Percentiles rank a stretch among this genome's conserved stretches.
These are phyloP conservation scores for Ypsolopha scabrella DNA, from an alignment of 2,888 invertebrate genomes.

Conservation along the genomic window DNA sequence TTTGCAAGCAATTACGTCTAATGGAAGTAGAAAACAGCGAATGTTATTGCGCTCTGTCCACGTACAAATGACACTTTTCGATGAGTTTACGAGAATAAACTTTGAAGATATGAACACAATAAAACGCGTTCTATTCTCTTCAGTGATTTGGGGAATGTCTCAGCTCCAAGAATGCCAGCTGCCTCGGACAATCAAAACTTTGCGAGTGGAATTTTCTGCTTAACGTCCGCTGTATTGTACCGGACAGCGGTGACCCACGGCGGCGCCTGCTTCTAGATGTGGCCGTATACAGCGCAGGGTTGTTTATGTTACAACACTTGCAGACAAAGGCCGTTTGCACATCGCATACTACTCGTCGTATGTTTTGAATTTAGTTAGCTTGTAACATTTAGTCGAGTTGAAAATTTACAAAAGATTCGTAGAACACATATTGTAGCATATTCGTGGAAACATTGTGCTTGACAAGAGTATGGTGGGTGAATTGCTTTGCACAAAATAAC, in stretches of 20 bases:
- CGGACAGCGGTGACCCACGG: conserved; percentile 25
- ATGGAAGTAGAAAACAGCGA: not conserved
- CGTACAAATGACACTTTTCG: conserved; percentile 38
- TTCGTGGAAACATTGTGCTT: too few species aligned
- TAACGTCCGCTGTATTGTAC: conserved; percentile 51
- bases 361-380: not conserved
- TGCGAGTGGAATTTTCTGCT: conserved; percentile 63
- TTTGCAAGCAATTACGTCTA: not conserved
- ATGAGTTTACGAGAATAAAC: conserved; percentile 43
- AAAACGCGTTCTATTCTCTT: conserved; percentile 42
- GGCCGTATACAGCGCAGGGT: not conserved
- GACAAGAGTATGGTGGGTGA: too few species aligned
- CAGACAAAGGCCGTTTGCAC: not conserved
- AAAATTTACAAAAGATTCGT: too few species aligned
- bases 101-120: conserved; percentile 56
- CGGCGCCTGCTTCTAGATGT: not conserved
- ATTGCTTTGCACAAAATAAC: not conserved
- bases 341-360: not conserved
- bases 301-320: conserved; percentile 1
- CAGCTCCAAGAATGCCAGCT: conserved; percentile 60
- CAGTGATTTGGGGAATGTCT: conserved; percentile 52
- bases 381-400: not conserved
- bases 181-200: conserved; percentile 71
- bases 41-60: not conserved
- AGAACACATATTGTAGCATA: too few species aligned